Conservation (phyloP, 2,113 vertebrate species). For the Laterallus jamaicensis region DNA sequence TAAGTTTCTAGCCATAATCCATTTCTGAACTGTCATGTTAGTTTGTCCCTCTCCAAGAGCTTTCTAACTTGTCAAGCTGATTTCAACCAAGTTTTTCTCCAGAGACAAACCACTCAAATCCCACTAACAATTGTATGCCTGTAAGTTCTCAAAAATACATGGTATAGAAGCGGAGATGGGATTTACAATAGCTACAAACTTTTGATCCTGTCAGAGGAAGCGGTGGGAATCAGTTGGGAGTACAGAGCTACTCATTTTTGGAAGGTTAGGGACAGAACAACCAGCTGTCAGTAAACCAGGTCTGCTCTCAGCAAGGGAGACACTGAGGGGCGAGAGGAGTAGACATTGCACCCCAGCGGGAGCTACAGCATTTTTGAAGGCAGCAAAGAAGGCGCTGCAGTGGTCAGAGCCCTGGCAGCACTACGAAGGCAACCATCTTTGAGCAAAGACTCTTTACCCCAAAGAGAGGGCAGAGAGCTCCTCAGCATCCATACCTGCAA, state of each 20-base stretch:
- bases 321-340: background rate
- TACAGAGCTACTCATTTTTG: background rate
- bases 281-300: background rate
- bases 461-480: background rate
- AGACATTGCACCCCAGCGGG: background rate
- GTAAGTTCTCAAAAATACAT: background rate
- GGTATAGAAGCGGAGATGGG: background rate
- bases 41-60: background rate
- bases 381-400: background rate
- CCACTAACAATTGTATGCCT: background rate
- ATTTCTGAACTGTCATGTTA: background rate
- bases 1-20: background rate
- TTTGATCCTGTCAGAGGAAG: background rate
- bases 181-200: background rate
- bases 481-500: background rate
- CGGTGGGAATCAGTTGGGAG: background rate
- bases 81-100: background rate
- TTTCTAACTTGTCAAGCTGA: background rate
- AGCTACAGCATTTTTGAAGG: background rate
- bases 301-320: background rate
- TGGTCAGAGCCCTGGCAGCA: background rate
- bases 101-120: background rate
- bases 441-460: background rate
- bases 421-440: background rate
- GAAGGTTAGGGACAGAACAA: rapidly evolving